Evolutionary conservation across 2,113 vertebrate species (phyloP).

Genomic region (Terrapene triunguis): DNA sequence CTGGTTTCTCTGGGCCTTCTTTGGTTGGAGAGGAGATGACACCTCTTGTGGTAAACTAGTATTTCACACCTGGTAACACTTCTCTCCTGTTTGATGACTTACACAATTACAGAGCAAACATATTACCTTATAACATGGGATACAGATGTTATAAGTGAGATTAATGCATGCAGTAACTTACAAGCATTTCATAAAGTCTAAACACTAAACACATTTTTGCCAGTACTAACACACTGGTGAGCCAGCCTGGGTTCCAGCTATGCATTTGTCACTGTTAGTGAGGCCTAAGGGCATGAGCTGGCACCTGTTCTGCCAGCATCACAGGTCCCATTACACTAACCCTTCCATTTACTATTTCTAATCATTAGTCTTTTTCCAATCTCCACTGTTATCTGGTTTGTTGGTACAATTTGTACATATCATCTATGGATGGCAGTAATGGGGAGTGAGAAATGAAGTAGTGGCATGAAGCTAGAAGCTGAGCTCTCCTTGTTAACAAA

Average conservation of each 20-base stretch:
- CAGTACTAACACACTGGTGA: neutral
- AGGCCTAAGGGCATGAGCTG: neutral
- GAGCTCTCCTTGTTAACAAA: neutral
- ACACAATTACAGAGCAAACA: neutral
- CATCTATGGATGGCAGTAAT: neutral
- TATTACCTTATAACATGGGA: neutral
- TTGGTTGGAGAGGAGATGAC: neutral
- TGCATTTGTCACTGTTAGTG: neutral
- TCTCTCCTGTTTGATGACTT: neutral
- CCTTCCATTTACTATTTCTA: conserved; percentile 12
- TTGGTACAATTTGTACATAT: neutral
- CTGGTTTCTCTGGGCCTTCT: neutral
- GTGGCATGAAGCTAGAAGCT: neutral
- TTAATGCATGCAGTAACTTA: neutral
- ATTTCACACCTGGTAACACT: neutral
- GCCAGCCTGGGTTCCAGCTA: neutral
- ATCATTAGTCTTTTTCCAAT: neutral
- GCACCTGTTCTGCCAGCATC: neutral
- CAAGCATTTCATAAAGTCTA: neutral
- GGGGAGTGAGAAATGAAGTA: neutral
- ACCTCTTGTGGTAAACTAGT: neutral
- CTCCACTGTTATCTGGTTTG: neutral
- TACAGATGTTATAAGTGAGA: neutral
- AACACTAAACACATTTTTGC: neutral
- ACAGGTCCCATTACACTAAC: neutral